phyloP scores from a whole-genome alignment of 64 coral and sea anemone species.

The Actinia equina region DNA sequence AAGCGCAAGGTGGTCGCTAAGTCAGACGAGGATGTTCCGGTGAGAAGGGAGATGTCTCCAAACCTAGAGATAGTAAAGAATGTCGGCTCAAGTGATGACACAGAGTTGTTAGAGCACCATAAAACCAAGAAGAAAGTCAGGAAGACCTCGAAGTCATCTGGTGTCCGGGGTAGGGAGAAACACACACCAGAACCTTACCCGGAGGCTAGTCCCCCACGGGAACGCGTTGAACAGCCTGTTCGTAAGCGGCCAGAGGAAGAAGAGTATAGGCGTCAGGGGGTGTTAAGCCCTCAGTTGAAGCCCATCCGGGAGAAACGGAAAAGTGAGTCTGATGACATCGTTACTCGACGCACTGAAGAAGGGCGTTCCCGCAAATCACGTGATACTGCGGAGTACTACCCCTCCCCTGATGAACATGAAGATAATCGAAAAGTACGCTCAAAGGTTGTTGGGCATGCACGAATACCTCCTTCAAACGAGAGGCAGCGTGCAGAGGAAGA shows the following conservation, averaged over 20 bases:
- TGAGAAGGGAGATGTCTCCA: neutral
- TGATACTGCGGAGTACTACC: slow-evolving; percentile 9
- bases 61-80: neutral
- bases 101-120: neutral
- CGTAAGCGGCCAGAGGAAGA: neutral
- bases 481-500: slow-evolving; percentile 30
- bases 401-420: slow-evolving; percentile 4
- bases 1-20: slow-evolving; percentile 26
- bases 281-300: slow-evolving; percentile 10
- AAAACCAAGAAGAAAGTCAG: neutral
- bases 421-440: slow-evolving; percentile 14
- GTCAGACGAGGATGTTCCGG: neutral
- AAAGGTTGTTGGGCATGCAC: neutral
- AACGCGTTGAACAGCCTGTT: neutral
- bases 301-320: slow-evolving; percentile 13
- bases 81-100: neutral
- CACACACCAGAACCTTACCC: neutral
- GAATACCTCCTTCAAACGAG: slow-evolving; percentile 20
- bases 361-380: slow-evolving; percentile 6
- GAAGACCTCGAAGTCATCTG: neutral
- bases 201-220: slow-evolving; percentile 6
- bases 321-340: neutral
- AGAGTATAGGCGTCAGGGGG: neutral
- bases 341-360: slow-evolving; percentile 8
- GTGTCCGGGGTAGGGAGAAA: neutral